phyloP scores from a whole-genome alignment of 1,140 invertebrate species.

The Platorchestia sp. region DNA sequence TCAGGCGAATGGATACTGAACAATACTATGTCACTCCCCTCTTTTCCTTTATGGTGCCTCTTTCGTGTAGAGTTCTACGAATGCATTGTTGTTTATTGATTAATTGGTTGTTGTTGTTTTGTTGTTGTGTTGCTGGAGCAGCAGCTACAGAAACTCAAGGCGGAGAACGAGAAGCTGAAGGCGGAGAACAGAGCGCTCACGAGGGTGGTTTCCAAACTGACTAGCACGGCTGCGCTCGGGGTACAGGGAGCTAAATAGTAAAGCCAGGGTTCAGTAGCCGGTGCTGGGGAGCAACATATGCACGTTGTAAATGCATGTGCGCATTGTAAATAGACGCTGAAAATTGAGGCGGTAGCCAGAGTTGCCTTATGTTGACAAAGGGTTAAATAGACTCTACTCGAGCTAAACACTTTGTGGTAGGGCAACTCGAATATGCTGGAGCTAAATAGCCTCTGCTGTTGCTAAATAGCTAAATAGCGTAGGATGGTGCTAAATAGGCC shows the following conservation, averaged over 20 bases:
- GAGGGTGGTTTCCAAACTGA: slow-evolving; percentile 94
- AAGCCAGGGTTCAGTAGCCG: not conserved
- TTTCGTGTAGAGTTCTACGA: not conserved
- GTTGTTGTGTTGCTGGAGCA: slow-evolving; percentile 76
- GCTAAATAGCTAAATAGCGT: too few relatives aligned
- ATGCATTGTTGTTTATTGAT: not conserved
- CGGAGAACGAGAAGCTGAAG: slow-evolving; percentile 95
- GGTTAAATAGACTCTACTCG: not conserved
- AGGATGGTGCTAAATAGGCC: too few relatives aligned
- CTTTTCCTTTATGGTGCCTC: not conserved
- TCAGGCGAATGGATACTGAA: not conserved
- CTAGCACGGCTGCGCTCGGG: slow-evolving; percentile 68
- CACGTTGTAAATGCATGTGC: too few relatives aligned
- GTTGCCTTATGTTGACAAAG: not conserved
- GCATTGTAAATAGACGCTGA: too few relatives aligned
- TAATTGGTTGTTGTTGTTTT: not conserved
- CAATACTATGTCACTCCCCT: not conserved
- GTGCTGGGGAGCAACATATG: not conserved
- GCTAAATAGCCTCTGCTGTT: too few relatives aligned
- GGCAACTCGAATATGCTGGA: not conserved
- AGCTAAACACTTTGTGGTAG: not conserved
- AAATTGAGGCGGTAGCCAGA: too few relatives aligned
- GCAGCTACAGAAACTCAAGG: slow-evolving; percentile 97
- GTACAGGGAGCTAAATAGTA: not conserved
- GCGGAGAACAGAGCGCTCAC: slow-evolving; percentile 95